Base-by-base conservation (phyloP, 2,113 vertebrate genomes). In the Calyptommatus sinebrachiatus region DNA sequence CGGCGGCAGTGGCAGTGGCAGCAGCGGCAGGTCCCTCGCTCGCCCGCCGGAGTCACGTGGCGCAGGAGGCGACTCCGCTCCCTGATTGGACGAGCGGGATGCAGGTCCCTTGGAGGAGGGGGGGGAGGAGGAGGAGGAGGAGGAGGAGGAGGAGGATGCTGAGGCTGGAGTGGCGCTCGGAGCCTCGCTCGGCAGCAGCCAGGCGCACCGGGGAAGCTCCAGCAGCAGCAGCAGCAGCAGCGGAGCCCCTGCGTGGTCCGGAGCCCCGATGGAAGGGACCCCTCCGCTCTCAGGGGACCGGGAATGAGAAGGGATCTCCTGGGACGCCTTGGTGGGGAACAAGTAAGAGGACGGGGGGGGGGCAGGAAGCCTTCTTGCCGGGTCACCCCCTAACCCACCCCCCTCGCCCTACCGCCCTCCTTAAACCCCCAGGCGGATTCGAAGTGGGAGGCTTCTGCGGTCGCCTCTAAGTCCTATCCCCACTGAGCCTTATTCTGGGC, bases 11-110 rank as follows among this genome's bases (percentile, higher is more conserved):
- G 87, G 63, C 79, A 70, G 62, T 14, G 77, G 26, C 57, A 28
- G 21, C 63, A 18, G 35, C 35, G 18, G 53, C 53, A 57, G 53
- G 53, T 57, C 53, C 53, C 53, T 18, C 35, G 35, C 18, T 14
- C 14, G 53, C 53, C 53, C 53, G 53, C 53, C 53, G 53, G 53
- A 57, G 53, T 57, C 53, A 57, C 53, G 53, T 57, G 53, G 53
- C 53, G 53, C 53, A 18, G 35, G 35, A 41, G 53, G 53, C 53
- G 14, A 57, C 53, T 16, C 68, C 14, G 69, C 69, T 41, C 69
- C 5, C 84, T 81, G 85, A 89, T 87, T 88, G 90, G 90, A 62
- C 79, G 84, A 78, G 84, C 62, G 28, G 77, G 78, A 84, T 83
- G 88, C 87, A 76, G 89, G 86, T 71, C 72, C 65, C 65, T 45